Evolutionary conservation across 1,140 invertebrate genomes (phyloP), one percentile per base, ranked within the genome.

Genomic region (Chrysoperla carnea): DNA sequence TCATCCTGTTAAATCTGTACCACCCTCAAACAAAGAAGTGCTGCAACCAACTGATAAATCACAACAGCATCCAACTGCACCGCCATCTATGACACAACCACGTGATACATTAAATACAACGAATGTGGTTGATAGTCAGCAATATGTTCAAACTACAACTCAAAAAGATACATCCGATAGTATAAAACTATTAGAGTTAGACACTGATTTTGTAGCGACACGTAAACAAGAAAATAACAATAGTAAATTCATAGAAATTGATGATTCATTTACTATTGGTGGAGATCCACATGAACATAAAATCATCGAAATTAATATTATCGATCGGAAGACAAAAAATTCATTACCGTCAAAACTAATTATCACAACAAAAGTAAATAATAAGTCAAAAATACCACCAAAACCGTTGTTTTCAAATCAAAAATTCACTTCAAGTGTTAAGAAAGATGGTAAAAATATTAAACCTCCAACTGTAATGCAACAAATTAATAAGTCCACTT

Each of bases 231-330:
- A 23, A 5, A 33, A 33, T 12, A 12, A 9, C 4, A 33, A 9
- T 33, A 12, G 31, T 11, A 33, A 33, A 12, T 33, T 33, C 6
- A 9, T 33, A 2, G 31, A 33, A 12, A 11, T 33, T 9, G 31
- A 33, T 12, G 31, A 33, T 33, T 33, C 31, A 12, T 33, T 33
- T 12, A 17, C 37, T 6, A 33, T 27, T 14, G n/a, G 5, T 3
- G 14, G 14, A 6, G 23, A 40, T 14, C 5, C n/a, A 4, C 31
- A 44, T 36, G 46, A 40, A 9, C 27, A 37, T 31, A 47, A 47
- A 17, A 39, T 40, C 15, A 39, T 47, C 13, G 45, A 42, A 23
- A 43, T 41, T 13, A 41, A 23, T 7, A 41, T 41, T 11, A 41
- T 28, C 11, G 40, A 41, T 33, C 11, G 7, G 1, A 33, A 33